Evolutionary conservation across 2,797 vertebrate genomes (phyloP).

Genomic region (Sebastes steindachneri): DNA sequence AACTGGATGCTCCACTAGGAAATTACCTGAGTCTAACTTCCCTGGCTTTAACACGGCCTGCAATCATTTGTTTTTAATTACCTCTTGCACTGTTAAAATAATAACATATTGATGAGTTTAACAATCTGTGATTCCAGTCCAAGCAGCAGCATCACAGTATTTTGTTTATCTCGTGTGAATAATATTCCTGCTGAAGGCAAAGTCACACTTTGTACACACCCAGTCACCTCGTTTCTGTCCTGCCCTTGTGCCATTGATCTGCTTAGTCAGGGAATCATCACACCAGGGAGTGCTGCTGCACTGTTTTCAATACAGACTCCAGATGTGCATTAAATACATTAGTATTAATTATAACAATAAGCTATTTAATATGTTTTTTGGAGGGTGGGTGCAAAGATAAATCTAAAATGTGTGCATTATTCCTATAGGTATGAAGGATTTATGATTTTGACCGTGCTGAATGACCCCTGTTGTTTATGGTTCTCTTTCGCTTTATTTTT

Average conservation of each 20-base stretch:
- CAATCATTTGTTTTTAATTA: background rate
- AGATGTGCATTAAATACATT: background rate
- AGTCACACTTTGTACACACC: slow-evolving; percentile 55
- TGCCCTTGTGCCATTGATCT: slow-evolving; percentile 76
- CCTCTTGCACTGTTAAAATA: background rate
- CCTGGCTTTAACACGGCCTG: background rate
- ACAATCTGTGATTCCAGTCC: background rate
- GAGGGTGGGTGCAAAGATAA: background rate
- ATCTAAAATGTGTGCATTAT: background rate
- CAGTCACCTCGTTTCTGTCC: slow-evolving; percentile 46
- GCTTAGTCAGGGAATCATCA: slow-evolving; percentile 60
- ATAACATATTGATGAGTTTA: background rate
- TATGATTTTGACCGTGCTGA: slow-evolving; percentile 9
- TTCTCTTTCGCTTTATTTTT: background rate
- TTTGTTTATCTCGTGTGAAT: slow-evolving; percentile 45
- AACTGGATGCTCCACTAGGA: background rate
- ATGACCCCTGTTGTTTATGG: slow-evolving; percentile 22
- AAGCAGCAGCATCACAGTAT: slow-evolving; percentile 20
- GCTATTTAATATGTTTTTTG: background rate
- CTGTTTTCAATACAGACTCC: slow-evolving; percentile 10
- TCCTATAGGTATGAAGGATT: background rate
- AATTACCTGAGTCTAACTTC: background rate
- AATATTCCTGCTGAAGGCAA: slow-evolving; percentile 49
- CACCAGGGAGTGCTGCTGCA: slow-evolving; percentile 16
- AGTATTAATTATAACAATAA: background rate